Evolutionary conservation across 2,888 invertebrate genomes (phyloP), one percentile per base, ranked within the genome.

Genomic region (Hymenopus coronatus): DNA sequence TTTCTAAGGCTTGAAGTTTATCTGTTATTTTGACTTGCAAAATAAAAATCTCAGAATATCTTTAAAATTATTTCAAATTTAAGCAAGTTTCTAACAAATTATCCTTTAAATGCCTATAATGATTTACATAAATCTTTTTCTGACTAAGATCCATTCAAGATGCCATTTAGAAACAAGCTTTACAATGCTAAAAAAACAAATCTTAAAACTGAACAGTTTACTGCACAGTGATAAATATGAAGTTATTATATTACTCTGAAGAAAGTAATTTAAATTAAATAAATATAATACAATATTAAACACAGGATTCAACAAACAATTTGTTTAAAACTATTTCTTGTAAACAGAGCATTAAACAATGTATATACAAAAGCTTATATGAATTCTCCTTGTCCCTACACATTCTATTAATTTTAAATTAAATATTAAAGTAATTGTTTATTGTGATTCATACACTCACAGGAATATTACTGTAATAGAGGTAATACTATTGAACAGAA

Each of bases 401-500:
- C 25, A 88, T 86, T 86, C 33, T 46, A 88, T 88, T 54, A 83
- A 54, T 88, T 88, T 83, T 88, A 88, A 88, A 88, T 88, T 88
- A 88, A 85, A 88, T 88, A 88, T 82, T 85, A 88, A 88, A 88
- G 88, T 82, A 85, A 25, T 87, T 87, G 28, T 70, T n/a, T 30
- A 46, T 84, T 84, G 28, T 54, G 70, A 40, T 70, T 88, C 15
- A 25, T 84, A 54, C 54, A 88, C 46, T 20, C 83, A 28, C 33
- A 88, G 83, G 40, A 83, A 83, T 82, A 88, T 40, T 27, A 87
- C 70, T 46, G 30, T 81, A n/a, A 28, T 46, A 85, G 85, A 46
- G 54, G 27, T 85, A 54, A 25, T 40, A 20, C n/a, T n/a, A 28
- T n/a, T 84, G 33, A 33, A 9, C 1, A 20, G 46, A 85, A 54